A percentile compares a stretch with the other conserved stretches of the same genome.
Conservation (phyloP, 2,888 invertebrate species). For the Tetrapedia diversipes region DNA sequence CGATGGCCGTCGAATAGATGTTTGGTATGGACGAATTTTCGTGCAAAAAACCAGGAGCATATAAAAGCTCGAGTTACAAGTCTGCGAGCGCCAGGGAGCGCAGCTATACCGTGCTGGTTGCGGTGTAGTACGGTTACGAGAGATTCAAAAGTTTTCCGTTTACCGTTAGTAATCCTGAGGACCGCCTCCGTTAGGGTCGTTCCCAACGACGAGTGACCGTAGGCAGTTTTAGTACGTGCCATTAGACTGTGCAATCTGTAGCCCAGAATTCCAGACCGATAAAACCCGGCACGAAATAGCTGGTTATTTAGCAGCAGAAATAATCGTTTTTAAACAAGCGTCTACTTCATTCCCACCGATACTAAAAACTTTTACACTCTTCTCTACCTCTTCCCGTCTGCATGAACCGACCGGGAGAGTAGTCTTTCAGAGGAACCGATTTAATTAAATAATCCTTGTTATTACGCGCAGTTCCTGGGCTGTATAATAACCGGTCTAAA, state of each 20-base stretch:
- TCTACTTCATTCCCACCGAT: conserved; percentile 11
- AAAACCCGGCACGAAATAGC: conserved; percentile 34
- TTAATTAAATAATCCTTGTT: conserved; percentile 29
- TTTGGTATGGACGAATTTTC: conserved; percentile 9
- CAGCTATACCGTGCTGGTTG: too few relatives aligned
- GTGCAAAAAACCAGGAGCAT: conserved; percentile 1
- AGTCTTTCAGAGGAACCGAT: background rate
- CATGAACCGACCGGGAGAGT: too few relatives aligned
- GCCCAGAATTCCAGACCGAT: conserved; percentile 35
- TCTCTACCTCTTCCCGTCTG: background rate
- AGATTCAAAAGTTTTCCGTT: conserved; percentile 63
- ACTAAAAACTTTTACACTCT: conserved; percentile 16
- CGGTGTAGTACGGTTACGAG: conserved; percentile 29
- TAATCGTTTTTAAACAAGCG: conserved; percentile 33
- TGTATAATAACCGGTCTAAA: background rate
- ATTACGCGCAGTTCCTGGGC: background rate
- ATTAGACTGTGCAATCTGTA: conserved; percentile 57
- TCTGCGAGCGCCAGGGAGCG: background rate
- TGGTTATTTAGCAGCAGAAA: conserved; percentile 43
- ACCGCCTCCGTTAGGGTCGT: conserved; percentile 61
- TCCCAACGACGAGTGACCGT: conserved; percentile 55
- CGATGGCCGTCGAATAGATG: background rate
- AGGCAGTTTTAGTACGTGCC: conserved; percentile 56
- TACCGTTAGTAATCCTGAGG: conserved; percentile 61
- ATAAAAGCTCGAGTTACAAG: conserved; percentile 12